These are phyloP conservation scores for Chromis chromis DNA, from an alignment of 2,797 vertebrate genomes.

Conservation along the genomic window DNA sequence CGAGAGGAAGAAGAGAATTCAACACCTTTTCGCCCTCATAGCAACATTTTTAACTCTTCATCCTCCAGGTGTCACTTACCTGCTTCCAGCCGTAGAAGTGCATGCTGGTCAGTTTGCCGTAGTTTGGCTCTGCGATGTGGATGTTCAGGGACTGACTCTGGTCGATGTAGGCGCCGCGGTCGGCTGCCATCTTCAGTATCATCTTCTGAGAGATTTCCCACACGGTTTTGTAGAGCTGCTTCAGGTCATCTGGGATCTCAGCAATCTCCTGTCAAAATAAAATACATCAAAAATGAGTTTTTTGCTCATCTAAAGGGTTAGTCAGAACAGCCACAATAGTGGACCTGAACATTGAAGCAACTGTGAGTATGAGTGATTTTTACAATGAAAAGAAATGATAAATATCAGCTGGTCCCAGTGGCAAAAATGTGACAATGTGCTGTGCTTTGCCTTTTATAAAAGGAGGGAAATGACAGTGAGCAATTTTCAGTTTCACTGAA, in stretches of 20 bases:
- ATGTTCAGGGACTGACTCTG: conserved; percentile 99
- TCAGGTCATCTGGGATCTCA: conserved; percentile 92
- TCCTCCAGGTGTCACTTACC: conserved; percentile 67
- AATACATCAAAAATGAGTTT: neutral
- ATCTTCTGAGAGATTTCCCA: conserved; percentile 99
- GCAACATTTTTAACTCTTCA: neutral
- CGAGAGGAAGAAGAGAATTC: neutral
- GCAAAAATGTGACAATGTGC: too few species aligned
- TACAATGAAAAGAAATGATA: too few species aligned
- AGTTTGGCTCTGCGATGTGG: conserved; percentile 98
- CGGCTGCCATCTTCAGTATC: conserved; percentile 95
- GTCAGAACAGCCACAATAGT: too few species aligned
- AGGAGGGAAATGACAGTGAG: too few species aligned
- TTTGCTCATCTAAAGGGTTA: too few species aligned
- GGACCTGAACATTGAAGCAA: too few species aligned
- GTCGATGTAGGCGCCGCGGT: conserved; percentile 96
- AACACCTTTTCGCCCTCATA: neutral
- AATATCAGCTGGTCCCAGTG: too few species aligned
- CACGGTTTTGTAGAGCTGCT: conserved; percentile 96
- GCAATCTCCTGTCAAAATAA: conserved; percentile 83
- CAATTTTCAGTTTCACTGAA: too few species aligned
- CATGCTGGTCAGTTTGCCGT: conserved; percentile 98
- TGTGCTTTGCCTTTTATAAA: too few species aligned
- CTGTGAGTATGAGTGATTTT: too few species aligned
- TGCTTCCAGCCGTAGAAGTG: conserved; percentile 99